phyloP scores from a whole-genome alignment of 2,797 vertebrate species.

The Siniperca undulata region DNA sequence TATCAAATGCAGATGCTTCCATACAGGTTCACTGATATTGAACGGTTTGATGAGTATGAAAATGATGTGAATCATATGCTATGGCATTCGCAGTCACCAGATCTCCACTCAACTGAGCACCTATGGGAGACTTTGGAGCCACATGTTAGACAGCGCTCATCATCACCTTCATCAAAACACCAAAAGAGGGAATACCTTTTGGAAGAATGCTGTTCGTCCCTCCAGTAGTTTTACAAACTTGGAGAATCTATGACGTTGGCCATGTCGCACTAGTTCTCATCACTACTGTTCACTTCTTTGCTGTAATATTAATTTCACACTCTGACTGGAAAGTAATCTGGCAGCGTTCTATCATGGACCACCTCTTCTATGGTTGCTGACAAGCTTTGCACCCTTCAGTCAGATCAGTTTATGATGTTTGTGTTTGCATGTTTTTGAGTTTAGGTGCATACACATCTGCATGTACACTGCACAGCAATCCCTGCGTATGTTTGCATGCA shows the following conservation, averaged over 20 bases:
- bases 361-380: not conserved
- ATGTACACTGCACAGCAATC: conserved; percentile 16
- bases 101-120: not conserved
- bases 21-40: not conserved
- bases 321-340: not conserved
- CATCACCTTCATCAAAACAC: not conserved
- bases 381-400: not conserved
- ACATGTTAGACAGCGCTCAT: not conserved
- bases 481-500: conserved; percentile 30
- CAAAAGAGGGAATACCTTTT: not conserved
- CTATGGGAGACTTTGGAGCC: not conserved
- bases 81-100: not conserved
- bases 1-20: not conserved
- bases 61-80: not conserved
- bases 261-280: not conserved
- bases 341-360: not conserved
- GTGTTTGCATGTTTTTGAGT: conserved; percentile 7
- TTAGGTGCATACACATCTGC: not conserved
- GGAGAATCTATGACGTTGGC: not conserved
- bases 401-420: conserved; percentile 23
- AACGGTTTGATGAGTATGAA: not conserved
- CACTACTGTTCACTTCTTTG: not conserved
- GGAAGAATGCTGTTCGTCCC: too few relatives aligned
- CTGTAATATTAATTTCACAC: not conserved
- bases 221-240: too few relatives aligned